These are phyloP conservation scores for Limnephilus rhombicus DNA, from an alignment of 2,888 invertebrate species.

Conservation along the genomic window DNA sequence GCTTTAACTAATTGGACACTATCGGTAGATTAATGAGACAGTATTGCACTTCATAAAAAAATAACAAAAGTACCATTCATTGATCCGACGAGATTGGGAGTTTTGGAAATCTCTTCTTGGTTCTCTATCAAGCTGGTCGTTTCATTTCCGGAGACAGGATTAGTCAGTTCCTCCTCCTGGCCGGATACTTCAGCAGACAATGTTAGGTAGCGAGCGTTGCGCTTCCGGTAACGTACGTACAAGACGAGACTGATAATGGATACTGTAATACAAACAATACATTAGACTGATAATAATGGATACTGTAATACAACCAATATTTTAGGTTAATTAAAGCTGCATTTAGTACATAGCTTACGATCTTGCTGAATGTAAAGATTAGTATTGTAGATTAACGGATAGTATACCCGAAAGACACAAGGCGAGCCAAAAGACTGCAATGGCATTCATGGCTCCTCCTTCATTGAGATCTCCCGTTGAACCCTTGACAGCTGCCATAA, in stretches of 20 bases:
- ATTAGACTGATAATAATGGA: too few relatives aligned
- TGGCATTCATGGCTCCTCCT: slow-evolving; percentile 86
- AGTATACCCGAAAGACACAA: slow-evolving; percentile 86
- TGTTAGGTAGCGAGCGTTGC: slow-evolving; percentile 82
- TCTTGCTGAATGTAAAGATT: too few relatives aligned
- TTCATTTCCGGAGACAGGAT: slow-evolving; percentile 69
- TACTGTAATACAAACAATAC: slow-evolving; percentile 74
- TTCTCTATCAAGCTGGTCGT: slow-evolving; percentile 74
- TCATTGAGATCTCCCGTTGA: slow-evolving; percentile 88
- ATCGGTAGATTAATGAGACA: too few relatives aligned
- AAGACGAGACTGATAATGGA: slow-evolving; percentile 89
- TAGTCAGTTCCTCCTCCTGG: slow-evolving; percentile 65
- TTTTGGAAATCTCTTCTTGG: slow-evolving; percentile 68
- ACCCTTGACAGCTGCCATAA: slow-evolving; percentile 82
- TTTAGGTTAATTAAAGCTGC: too few relatives aligned
- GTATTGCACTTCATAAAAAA: too few relatives aligned
- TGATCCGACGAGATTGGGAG: slow-evolving; percentile 68
- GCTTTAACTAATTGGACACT: too few relatives aligned
- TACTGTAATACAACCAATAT: too few relatives aligned
- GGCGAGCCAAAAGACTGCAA: slow-evolving; percentile 85
- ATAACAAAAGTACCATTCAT: slow-evolving; percentile 66
- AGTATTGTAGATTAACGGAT: background rate
- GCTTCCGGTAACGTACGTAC: slow-evolving; percentile 87
- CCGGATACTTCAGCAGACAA: slow-evolving; percentile 79
- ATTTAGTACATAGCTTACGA: too few relatives aligned